Evolutionary conservation across 1,140 invertebrate genomes (phyloP), one percentile per base, ranked within the genome.

Genomic region (Atta colombica): DNA sequence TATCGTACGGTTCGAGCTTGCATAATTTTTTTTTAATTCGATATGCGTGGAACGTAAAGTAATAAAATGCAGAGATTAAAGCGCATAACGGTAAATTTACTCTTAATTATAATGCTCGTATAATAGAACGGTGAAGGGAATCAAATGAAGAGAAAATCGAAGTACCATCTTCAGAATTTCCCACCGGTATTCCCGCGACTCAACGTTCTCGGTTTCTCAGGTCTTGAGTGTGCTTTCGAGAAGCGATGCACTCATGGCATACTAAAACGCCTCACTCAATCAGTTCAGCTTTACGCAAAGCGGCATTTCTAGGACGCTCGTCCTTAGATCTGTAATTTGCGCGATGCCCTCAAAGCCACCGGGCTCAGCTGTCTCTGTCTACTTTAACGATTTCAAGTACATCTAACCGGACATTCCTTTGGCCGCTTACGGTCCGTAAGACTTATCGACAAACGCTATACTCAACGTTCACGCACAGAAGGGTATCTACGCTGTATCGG

Each of bases 261-360:
- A 65, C 74, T 78, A 63, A 88, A 87, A 89, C 72, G 90, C 88
- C 87, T 88, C 89, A 81, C 68, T 87, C 77, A 88, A 91, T 91
- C 90, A 89, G 91, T 87, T 58, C 82, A 60, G 85, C 90, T 89
- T 89, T 87, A 58, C 78, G 81, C 65, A 68, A 86, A 78, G 53
- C 77, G 81, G 74, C 85, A 91, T 92, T 92, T 91, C 88, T 71
- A 88, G 58, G 77, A 89, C 63, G 78, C 82, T 88, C 65, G 68
- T 90, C 81, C 86, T 87, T 88, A 61, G 51, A 87, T 90, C 78
- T 82, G 72, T 88, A 88, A 91, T 86, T 92, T 91, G 68, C 31
- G 14, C 65, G 65, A 28, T 80, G 49, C 60, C 77, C 75, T 86
- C 87, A 71, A 86, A 85, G 82, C 49, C 65, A 81, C 51, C 25